Percentiles rank a stretch among this genome's conserved stretches.
Conservation (phyloP, 2,113 vertebrate species). For the Anser brachyrhynchus region DNA sequence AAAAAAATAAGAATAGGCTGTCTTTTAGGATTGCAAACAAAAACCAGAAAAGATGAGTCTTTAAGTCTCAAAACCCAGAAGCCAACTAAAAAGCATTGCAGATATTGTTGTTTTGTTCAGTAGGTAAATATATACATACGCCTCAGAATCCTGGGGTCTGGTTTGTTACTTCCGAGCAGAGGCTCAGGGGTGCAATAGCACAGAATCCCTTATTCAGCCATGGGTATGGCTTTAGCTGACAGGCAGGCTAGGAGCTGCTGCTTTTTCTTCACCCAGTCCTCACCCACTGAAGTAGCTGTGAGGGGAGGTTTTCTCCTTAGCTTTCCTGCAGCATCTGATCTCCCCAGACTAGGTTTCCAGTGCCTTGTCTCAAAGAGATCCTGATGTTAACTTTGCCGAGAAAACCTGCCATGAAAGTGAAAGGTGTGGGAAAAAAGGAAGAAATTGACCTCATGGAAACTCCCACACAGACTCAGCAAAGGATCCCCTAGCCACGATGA, state of each 20-base stretch:
- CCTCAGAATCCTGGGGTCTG: background rate
- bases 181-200: constrained; percentile 16
- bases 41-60: constrained; percentile 23
- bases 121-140: constrained; percentile 55
- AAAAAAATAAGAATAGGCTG: constrained; percentile 22
- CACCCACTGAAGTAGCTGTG: background rate
- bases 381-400: background rate
- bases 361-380: background rate
- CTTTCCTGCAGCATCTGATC: background rate
- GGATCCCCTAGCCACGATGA: fast-evolving
- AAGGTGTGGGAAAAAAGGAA: background rate
- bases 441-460: background rate
- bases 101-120: constrained; percentile 45
- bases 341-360: background rate
- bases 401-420: background rate
- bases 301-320: background rate
- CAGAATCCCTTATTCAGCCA: background rate
- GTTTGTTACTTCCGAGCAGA: constrained; percentile 4
- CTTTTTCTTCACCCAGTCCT: background rate
- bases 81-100: constrained; percentile 48
- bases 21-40: constrained; percentile 22
- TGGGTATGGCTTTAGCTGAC: background rate
- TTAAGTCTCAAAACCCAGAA: constrained; percentile 40
- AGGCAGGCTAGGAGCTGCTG: background rate
- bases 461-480: background rate